Conservation (phyloP, 2,113 vertebrate genomes). For the Cettia cetti region DNA sequence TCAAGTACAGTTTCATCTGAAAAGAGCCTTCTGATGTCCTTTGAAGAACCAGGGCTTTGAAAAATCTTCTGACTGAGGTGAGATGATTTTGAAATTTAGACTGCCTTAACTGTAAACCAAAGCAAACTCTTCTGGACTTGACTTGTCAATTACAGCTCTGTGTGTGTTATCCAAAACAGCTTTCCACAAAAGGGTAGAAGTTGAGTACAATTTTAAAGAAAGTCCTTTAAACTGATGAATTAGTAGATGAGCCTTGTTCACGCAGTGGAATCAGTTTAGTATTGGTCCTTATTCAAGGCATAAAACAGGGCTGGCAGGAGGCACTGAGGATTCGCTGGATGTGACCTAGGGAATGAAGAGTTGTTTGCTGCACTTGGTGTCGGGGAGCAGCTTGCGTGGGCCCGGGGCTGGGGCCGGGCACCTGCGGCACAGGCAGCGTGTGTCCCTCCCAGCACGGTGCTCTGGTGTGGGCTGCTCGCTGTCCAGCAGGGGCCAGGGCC, state of each 20-base stretch:
- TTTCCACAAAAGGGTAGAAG: neutral
- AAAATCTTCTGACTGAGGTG: neutral
- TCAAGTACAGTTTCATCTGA: neutral
- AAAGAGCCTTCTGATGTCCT: neutral
- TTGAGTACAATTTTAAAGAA: neutral
- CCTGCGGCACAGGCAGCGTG: fast-evolving
- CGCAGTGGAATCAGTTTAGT: neutral
- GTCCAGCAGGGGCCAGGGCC: neutral
- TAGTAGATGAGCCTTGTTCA: neutral
- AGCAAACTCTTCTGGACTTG: neutral
- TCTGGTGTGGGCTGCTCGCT: neutral
- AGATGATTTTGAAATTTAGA: neutral
- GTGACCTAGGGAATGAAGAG: neutral
- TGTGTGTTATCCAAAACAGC: neutral
- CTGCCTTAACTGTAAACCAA: neutral
- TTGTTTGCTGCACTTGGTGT: fast-evolving
- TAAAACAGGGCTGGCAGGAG: neutral
- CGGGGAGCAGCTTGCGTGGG: neutral
- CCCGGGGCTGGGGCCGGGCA: fast-evolving
- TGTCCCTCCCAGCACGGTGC: neutral
- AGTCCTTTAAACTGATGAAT: neutral
- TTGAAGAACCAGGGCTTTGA: neutral
- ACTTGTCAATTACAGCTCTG: neutral
- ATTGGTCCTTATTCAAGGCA: neutral
- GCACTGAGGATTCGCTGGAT: neutral